Conservation (phyloP, 2,888 invertebrate species). For the Tinea pellionella region DNA sequence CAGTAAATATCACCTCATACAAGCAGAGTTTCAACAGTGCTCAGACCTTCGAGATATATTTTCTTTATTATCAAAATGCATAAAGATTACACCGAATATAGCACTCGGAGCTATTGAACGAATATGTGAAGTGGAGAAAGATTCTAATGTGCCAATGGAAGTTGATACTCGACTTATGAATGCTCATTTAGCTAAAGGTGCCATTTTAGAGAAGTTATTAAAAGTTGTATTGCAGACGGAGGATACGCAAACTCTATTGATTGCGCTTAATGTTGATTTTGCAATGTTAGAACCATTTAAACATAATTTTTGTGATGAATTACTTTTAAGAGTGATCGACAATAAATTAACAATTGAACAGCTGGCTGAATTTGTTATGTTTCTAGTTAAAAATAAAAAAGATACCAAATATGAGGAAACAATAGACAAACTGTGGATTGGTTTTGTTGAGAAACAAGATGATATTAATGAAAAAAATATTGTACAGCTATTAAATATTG, state of each 20-base stretch:
- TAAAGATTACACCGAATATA: constrained; percentile 60
- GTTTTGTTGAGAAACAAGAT: constrained; percentile 67
- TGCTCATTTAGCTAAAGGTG: constrained; percentile 49
- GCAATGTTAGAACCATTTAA: constrained; percentile 51
- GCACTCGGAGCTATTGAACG: constrained; percentile 61
- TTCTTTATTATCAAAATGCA: constrained; percentile 55
- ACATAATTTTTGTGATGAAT: constrained; percentile 71
- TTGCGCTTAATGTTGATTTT: constrained; percentile 47
- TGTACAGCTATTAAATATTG: constrained; percentile 62
- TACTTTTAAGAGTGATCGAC: constrained; percentile 70
- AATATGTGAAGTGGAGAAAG: constrained; percentile 52
- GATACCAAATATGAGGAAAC: constrained; percentile 58
- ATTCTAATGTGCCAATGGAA: constrained; percentile 22
- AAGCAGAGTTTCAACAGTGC: constrained; percentile 58
- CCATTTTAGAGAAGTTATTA: constrained; percentile 55
- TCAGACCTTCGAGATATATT: constrained; percentile 53
- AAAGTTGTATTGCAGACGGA: constrained; percentile 55
- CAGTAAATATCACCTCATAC: constrained; percentile 45
- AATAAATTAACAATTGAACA: constrained; percentile 69
- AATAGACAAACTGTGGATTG: constrained; percentile 76
- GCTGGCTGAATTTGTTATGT: constrained; percentile 68
- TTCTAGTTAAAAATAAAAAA: constrained; percentile 57
- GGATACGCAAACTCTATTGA: constrained; percentile 56
- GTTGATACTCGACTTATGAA: constrained; percentile 33
- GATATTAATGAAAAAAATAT: constrained; percentile 71